Conservation (phyloP, 2,797 vertebrate genomes). For the Neomorphus geoffroyi region DNA sequence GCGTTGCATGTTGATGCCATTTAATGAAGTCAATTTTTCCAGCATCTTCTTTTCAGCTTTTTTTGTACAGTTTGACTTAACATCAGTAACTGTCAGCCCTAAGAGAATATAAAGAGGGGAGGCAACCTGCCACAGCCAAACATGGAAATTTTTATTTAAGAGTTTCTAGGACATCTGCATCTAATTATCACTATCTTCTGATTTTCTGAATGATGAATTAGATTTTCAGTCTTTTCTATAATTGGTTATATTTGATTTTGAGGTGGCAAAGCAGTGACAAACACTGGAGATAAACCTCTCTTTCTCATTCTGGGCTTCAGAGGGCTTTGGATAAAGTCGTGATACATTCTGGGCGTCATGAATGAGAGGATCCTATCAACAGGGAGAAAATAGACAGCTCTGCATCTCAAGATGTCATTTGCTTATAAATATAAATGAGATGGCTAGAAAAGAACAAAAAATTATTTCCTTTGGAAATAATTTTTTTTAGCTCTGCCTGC, state of each 20-base stretch:
- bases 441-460: background rate
- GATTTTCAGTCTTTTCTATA: background rate
- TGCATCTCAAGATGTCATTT: background rate
- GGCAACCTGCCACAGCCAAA: background rate
- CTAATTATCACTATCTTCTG: background rate
- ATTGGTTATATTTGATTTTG: background rate
- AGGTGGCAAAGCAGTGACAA: background rate
- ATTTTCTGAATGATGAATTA: background rate
- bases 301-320: background rate
- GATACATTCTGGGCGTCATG: background rate
- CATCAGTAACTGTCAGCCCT: background rate
- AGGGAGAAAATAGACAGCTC: background rate
- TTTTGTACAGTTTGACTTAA: background rate
- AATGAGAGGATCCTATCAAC: background rate
- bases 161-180: background rate
- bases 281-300: background rate
- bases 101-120: background rate
- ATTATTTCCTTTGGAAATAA: background rate
- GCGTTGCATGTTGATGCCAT: background rate
- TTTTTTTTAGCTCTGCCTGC: background rate
- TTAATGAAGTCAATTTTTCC: constrained; percentile 8
- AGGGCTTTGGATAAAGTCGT: background rate
- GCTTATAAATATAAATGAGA: constrained; percentile 24
- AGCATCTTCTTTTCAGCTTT: background rate
- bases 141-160: background rate